Evolutionary conservation across 2,888 invertebrate genomes (phyloP).

Genomic region (Crioceris asparagi): DNA sequence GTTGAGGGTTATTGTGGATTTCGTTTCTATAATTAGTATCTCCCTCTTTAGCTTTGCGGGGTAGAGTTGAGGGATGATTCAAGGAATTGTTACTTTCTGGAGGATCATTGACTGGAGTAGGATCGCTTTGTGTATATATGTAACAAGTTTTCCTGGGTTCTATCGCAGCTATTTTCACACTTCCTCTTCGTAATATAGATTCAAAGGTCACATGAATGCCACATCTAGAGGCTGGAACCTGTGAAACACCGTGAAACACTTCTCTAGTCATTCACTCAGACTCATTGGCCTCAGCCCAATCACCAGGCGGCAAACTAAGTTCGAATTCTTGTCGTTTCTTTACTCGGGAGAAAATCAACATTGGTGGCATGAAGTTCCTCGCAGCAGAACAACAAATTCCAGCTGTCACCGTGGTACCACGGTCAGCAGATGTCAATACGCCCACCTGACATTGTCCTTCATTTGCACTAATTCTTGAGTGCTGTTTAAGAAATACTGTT

Average conservation of each 20-base stretch:
- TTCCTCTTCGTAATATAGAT: background rate
- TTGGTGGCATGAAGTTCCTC: background rate
- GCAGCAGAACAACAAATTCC: background rate
- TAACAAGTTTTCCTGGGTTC: background rate
- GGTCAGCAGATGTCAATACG: background rate
- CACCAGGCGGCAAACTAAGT: background rate
- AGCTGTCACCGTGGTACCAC: background rate
- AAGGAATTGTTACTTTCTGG: no score
- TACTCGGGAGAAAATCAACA: background rate
- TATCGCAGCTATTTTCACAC: background rate
- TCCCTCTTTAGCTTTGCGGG: background rate
- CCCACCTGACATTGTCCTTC: background rate
- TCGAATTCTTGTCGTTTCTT: background rate
- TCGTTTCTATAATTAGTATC: background rate
- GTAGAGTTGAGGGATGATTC: no score
- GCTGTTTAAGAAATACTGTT: background rate
- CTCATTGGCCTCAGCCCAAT: background rate
- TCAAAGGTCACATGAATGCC: background rate
- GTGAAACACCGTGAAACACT: background rate
- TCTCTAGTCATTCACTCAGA: background rate
- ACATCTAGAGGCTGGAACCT: conserved; percentile 13
- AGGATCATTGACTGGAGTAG: no score
- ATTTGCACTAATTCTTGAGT: background rate
- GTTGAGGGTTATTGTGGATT: no score
- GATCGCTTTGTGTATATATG: no score